Base-by-base conservation (phyloP, 2,113 vertebrate genomes). In the Plestiodon gilberti region DNA sequence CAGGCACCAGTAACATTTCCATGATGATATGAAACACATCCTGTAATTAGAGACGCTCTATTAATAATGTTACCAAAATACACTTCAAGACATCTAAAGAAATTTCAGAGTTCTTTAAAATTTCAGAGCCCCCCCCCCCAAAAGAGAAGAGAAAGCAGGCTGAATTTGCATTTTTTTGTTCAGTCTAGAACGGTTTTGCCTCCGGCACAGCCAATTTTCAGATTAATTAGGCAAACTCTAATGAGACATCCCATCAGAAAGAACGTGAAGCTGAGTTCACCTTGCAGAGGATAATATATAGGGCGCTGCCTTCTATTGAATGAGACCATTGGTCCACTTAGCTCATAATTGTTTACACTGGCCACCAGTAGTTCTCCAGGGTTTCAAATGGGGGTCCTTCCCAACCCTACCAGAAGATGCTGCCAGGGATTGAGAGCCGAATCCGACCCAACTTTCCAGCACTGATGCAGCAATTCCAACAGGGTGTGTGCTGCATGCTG, bases 41-140 rank as follows among this genome's bases (percentile, higher is more conserved):
- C 84, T 88, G 43, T 82, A 91, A 90, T 93, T 94, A 94, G 81
- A 92, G 91, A 85, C 79, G 83, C 71, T 92, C 91, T 84, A 73
- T 93, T 94, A 88, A 93, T 94, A 90, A 90, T 93, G 87, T 89
- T 84, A 89, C 86, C 78, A 90, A 93, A 93, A 94, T 86, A 83
- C 52, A 38, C 40, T 89, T 91, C 87, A 88, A 89, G 80, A 61
- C 89, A 89, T 93, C 82, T 91, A 78, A 93, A 92, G 91, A 93
- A 93, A 90, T 90, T 90, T 93, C 77, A 87, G 80, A n/a, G 83
- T 82, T 38, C 78, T 85, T 93, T 85, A 82, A 94, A 92, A 93
- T 86, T 89, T 87, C 85, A 67, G 0, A 81, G 59, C 89, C 82
- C 89, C 91, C 75, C 70, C 89, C 82, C 89, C 91, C 75, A 70